Evolutionary conservation across 2,113 vertebrate species (phyloP), one percentile per base, ranked within the genome.

Genomic region (Genyomyrus donnyi): DNA sequence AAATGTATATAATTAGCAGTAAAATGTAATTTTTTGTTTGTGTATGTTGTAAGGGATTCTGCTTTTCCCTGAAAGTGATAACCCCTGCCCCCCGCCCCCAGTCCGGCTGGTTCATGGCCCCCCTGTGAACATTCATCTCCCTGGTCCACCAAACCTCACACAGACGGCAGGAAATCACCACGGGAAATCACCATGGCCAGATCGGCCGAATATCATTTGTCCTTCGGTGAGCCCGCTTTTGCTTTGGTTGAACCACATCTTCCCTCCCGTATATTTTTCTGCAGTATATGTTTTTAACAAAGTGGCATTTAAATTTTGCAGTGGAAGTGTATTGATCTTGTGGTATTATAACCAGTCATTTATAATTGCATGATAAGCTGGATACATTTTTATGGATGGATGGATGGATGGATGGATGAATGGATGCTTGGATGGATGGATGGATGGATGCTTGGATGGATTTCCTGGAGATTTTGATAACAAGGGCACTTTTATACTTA

Each of bases 11-110:
- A 48, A 86, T 86, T 86, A 48, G 85, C 27, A 11, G 10, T 70
- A 13, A 70, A 70, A 70, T 70, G 62, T 70, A 31, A 27, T 87
- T 45, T 87, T 42, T 52, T 86, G 85, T 52, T 39, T 88, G 85
- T 53, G 24, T 66, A 17, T 50, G 62, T 39, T 74, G 85, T 90
- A 84, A 50, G 89, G 86, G 88, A 85, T 46, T 27, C 74, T 19
- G 50, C 6, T 19, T 77, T 45, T 85, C 48, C 3, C 45, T 46
- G 83, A 24, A 39, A 85, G 42, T 48, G 83, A 85, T 85, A 85
- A 85, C 83, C 83, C 24, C 45, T 45, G 42, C 70, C 74, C 31
- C 74, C 74, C n/a, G 2, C 83, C 83, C 39, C 19, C 21, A 85
- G 83, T 85, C 42, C 3, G 42, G 45, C 83, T 85, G 45, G 21